phyloP scores from a whole-genome alignment of 2,797 vertebrate genomes.

The Lithobates sylvaticus region DNA sequence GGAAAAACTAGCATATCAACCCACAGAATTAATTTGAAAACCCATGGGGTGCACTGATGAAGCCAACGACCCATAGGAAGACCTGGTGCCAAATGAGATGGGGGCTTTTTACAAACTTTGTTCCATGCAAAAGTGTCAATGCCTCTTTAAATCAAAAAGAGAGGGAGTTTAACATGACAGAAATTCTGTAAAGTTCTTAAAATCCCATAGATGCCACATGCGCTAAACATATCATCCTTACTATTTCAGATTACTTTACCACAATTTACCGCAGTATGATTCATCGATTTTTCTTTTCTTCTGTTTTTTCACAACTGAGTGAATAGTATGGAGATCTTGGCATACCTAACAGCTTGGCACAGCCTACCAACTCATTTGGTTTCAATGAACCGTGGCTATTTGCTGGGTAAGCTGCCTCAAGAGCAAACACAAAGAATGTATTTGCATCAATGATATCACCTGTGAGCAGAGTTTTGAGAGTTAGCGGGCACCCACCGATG shows the following conservation, averaged over 20 bases:
- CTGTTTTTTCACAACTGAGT: conserved; percentile 28
- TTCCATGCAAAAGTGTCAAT: too few relatives aligned
- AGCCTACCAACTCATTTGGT: conserved; percentile 45
- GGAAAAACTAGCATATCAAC: too few relatives aligned
- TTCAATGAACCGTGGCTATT: conserved; percentile 49
- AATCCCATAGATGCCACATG: neutral
- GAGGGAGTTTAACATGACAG: too few relatives aligned
- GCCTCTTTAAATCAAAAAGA: too few relatives aligned
- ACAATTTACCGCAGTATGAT: neutral
- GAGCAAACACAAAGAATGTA: conserved; percentile 55
- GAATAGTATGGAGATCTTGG: conserved; percentile 32
- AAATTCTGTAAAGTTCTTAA: too few relatives aligned
- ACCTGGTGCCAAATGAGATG: too few relatives aligned
- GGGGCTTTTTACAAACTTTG: too few relatives aligned
- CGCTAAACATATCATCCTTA: neutral
- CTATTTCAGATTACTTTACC: neutral
- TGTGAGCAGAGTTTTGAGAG: conserved; percentile 39
- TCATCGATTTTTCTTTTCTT: conserved; percentile 18
- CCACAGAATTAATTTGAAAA: too few relatives aligned
- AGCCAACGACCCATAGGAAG: too few relatives aligned
- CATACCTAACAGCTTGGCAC: conserved; percentile 51
- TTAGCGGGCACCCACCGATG: neutral
- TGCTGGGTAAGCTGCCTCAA: conserved; percentile 40
- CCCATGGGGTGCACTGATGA: too few relatives aligned
- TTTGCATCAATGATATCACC: conserved; percentile 60